Base-by-base conservation (phyloP, 2,888 invertebrate genomes). In the Galeopsomyia nigrocyanea region DNA sequence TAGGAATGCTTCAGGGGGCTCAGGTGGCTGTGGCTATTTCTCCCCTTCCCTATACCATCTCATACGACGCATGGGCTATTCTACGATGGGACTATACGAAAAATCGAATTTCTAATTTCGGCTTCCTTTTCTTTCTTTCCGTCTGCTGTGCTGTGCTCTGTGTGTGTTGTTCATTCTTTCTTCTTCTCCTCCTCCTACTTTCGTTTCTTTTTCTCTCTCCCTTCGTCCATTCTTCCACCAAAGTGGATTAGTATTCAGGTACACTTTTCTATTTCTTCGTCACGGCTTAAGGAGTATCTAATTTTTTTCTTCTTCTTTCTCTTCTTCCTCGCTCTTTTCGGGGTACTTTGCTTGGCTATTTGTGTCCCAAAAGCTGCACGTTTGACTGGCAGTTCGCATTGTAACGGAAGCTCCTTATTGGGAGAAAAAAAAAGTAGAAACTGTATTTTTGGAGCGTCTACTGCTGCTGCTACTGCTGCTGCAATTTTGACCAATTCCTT, bases 161-260 rank as follows among this genome's bases (percentile, higher is more conserved):
- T 46, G 14, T 14, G n/a, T 26, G 9, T 26, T 14, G n/a, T n/a
- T 17, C 17, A 21, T 53, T 53, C 56, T 17, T 22, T 31, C 57
- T 26, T 22, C 53, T 14, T 21, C 26, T 13, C 19, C 51, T 63
- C 16, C n/a, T 10, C 10, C 39, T 51, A 10, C 22, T 19, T 46
- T 51, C 49, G 16, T 17, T 10, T 39, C 2, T 19, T 46, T 60
- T n/a, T 21, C n/a, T 21, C 21, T 19, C 14, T 53, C 19, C 16
- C 16, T 39, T 17, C n/a, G 47, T 53, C 53, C 50, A 56, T 68
- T 71, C 47, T 71, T 71, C 68, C 39, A n/a, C 19, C 53, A 68
- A 74, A 74, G 65, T 74, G 74, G 74, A 74, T 74, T 74, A 74
- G 68, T 64, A 75, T 71, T 75, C 74, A 63, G 74, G 58, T 58